Conservation (phyloP, 2,113 vertebrate species). For the Psittacara wagleri region DNA sequence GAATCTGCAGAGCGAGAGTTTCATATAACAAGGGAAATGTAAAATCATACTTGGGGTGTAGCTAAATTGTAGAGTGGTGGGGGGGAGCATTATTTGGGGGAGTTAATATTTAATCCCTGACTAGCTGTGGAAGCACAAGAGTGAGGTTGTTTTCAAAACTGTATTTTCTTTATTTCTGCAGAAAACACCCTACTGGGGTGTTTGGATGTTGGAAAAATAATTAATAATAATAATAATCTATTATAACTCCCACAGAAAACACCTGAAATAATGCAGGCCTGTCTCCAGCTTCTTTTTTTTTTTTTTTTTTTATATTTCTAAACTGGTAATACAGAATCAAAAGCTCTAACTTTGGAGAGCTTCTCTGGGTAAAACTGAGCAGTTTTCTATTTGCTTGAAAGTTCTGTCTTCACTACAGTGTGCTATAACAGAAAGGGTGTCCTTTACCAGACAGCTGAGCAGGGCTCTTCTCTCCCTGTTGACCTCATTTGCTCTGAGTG, state of each 20-base stretch:
- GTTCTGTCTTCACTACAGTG: not conserved
- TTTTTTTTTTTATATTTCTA: not conserved
- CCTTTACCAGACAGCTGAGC: not conserved
- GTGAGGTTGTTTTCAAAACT: not conserved
- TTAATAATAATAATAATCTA: not conserved
- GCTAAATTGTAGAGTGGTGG: conserved; percentile 18
- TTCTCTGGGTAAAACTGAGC: not conserved
- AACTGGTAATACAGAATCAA: not conserved
- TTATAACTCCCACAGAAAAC: not conserved
- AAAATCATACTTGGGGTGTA: conserved; percentile 44
- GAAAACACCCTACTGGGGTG: not conserved
- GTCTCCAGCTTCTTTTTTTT: not conserved
- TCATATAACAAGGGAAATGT: conserved; percentile 42
- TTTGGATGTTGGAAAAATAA: not conserved
- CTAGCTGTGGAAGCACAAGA: not conserved
- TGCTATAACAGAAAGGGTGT: not conserved
- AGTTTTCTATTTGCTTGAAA: not conserved
- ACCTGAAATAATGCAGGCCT: not conserved
- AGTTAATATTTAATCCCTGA: conserved; percentile 14
- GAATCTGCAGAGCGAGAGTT: conserved; percentile 47
- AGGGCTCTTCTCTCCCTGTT: not conserved
- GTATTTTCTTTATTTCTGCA: not conserved
- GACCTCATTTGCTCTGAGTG: not conserved
- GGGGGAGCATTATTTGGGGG: not conserved
- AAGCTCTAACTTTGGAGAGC: not conserved